Conservation (phyloP, 1,140 invertebrate genomes). For the Lasioglossum albipes region DNA sequence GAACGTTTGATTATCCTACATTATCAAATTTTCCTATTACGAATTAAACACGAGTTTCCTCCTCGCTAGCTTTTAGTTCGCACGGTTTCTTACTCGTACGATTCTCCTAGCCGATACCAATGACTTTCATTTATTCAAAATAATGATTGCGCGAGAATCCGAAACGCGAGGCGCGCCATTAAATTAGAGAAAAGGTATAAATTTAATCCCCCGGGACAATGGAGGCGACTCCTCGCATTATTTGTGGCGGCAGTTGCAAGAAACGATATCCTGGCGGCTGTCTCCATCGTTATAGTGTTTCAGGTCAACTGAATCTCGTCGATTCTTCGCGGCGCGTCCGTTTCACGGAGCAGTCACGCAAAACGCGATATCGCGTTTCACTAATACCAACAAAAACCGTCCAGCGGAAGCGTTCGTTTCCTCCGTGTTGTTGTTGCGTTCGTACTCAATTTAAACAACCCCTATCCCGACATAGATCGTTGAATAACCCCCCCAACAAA, state of each 20-base stretch:
- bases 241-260: not conserved
- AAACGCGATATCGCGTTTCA: not conserved
- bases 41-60: no score
- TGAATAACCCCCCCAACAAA: not conserved
- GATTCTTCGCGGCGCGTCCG: not conserved
- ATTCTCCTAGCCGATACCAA: no score
- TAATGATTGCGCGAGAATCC: not conserved
- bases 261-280: not conserved
- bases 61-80: no score
- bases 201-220: not conserved
- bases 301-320: constrained; percentile 13
- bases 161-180: not conserved
- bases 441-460: not conserved
- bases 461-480: not conserved
- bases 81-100: no score
- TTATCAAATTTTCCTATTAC: no score
- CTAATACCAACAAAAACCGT: not conserved
- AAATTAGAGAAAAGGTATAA: not conserved
- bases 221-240: not conserved
- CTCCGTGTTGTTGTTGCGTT: not conserved
- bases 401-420: not conserved
- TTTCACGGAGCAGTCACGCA: not conserved
- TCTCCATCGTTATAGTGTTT: not conserved
- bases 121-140: not conserved
- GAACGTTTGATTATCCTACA: no score